Conservation (phyloP, 1,140 invertebrate genomes). For the Macrocentrus cingulum region DNA sequence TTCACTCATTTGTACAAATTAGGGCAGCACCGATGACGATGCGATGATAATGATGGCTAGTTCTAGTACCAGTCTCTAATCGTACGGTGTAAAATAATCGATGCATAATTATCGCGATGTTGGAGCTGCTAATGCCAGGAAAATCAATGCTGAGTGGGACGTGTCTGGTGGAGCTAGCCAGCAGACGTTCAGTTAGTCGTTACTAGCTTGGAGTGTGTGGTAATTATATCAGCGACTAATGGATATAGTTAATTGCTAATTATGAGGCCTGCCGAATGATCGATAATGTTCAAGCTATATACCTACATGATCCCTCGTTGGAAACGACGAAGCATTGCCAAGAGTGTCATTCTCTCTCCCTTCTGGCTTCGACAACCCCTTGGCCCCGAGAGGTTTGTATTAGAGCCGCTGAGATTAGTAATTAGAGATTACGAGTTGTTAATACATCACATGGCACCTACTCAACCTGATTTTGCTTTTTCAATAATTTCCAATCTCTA, state of each 20-base stretch:
- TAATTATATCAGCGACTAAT: conserved; percentile 61
- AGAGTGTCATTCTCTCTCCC: conserved; percentile 45
- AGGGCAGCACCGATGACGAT: no score
- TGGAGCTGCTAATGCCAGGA: conserved; percentile 48
- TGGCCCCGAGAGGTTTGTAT: conserved; percentile 22
- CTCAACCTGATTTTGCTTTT: no score
- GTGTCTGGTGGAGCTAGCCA: conserved; percentile 23
- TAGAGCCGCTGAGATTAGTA: conserved; percentile 38
- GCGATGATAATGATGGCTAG: not conserved
- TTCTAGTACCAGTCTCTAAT: conserved; percentile 24
- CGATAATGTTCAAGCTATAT: conserved; percentile 53
- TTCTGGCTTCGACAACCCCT: not conserved
- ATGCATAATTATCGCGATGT: conserved; percentile 52
- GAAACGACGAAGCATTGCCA: conserved; percentile 47
- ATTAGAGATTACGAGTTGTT: conserved; percentile 40
- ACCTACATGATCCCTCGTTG: conserved; percentile 38
- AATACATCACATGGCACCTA: conserved; percentile 20
- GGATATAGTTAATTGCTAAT: conserved; percentile 62
- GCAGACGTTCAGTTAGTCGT: conserved; percentile 48
- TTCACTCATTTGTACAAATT: not conserved
- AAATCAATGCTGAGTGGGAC: conserved; percentile 42
- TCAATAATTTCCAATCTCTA: no score
- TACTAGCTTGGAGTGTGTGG: conserved; percentile 50
- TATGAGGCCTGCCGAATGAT: conserved; percentile 60
- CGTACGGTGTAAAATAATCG: conserved; percentile 41